These are phyloP conservation scores for Caenorhabditis briggsae DNA, from an alignment of 1,140 invertebrate species.

Conservation along the genomic window DNA sequence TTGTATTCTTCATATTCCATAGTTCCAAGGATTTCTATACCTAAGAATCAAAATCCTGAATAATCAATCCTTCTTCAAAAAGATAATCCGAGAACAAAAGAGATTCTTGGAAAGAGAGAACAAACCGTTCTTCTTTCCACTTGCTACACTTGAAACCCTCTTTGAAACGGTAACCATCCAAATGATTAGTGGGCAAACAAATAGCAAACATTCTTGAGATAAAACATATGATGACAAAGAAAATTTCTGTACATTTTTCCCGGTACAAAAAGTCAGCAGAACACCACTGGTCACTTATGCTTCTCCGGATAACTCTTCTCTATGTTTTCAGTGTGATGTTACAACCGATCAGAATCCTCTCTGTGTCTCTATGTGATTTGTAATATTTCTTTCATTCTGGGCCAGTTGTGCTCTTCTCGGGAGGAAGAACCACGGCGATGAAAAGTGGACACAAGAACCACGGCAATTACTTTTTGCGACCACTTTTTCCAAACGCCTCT, in stretches of 20 bases:
- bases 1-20: too few relatives aligned
- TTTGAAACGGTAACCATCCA: conserved; percentile 38
- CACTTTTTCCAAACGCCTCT: not conserved
- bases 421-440: conserved; percentile 5
- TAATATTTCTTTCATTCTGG: not conserved
- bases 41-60: not conserved
- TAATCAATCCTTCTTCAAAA: not conserved
- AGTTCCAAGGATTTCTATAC: too few relatives aligned
- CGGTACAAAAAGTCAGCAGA: not conserved
- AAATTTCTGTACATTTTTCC: conserved; percentile 2
- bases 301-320: conserved; percentile 23
- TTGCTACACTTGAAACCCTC: conserved; percentile 9
- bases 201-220: conserved; percentile 24
- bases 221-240: not conserved
- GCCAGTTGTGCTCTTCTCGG: conserved; percentile 32
- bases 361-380: conserved; percentile 8
- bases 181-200: conserved; percentile 28
- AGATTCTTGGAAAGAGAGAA: not conserved
- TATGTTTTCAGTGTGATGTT: conserved; percentile 55
- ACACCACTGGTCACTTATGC: conserved; percentile 41
- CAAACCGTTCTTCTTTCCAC: not conserved
- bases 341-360: conserved; percentile 7
- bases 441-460: conserved; percentile 40
- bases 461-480: conserved; percentile 54
- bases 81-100: conserved; percentile 49